A percentile compares a stretch with the other conserved stretches of the same genome.
phyloP scores from a whole-genome alignment of 2,797 vertebrate species.

The Lagorchestes hirsutus region DNA sequence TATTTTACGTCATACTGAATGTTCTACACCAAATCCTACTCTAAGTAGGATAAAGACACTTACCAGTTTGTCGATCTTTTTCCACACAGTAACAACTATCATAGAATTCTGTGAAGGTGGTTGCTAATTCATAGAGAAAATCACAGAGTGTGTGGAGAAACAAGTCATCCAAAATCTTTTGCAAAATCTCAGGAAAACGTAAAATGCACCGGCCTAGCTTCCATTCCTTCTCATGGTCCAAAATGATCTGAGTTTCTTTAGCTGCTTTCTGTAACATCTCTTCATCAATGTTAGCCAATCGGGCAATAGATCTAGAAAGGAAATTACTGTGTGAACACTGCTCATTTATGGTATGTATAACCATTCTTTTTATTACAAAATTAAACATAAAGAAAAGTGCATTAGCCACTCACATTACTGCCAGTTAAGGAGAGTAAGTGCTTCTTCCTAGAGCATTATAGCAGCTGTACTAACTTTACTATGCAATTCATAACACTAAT shows the following conservation, averaged over 20 bases:
- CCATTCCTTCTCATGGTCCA: slow-evolving; percentile 98
- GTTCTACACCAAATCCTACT: background rate
- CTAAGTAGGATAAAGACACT: slow-evolving; percentile 48
- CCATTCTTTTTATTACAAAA: background rate
- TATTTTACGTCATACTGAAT: background rate
- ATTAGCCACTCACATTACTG: background rate
- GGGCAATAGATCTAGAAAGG: slow-evolving; percentile 92
- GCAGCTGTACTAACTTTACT: background rate
- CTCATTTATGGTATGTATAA: background rate
- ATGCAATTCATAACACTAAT: background rate
- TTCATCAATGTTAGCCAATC: slow-evolving; percentile 92
- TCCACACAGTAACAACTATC: slow-evolving; percentile 99
- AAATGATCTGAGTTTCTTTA: slow-evolving; percentile 88
- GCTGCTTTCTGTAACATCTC: slow-evolving; percentile 90
- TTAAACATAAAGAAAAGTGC: background rate
- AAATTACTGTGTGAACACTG: background rate
- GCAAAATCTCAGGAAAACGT: slow-evolving; percentile 95
- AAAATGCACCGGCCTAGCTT: slow-evolving; percentile 96
- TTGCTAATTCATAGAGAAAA: slow-evolving; percentile 97
- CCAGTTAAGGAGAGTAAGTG: background rate
- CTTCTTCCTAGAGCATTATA: background rate
- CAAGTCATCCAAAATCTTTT: slow-evolving; percentile 96
- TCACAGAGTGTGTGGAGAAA: slow-evolving; percentile 95
- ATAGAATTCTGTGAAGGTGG: slow-evolving; percentile 98
- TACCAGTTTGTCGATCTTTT: slow-evolving; percentile 96